Percentiles rank a stretch among this genome's conserved stretches.
These are phyloP conservation scores for Rhynchophorus ferrugineus DNA, from an alignment of 1,140 invertebrate genomes.

Conservation along the genomic window DNA sequence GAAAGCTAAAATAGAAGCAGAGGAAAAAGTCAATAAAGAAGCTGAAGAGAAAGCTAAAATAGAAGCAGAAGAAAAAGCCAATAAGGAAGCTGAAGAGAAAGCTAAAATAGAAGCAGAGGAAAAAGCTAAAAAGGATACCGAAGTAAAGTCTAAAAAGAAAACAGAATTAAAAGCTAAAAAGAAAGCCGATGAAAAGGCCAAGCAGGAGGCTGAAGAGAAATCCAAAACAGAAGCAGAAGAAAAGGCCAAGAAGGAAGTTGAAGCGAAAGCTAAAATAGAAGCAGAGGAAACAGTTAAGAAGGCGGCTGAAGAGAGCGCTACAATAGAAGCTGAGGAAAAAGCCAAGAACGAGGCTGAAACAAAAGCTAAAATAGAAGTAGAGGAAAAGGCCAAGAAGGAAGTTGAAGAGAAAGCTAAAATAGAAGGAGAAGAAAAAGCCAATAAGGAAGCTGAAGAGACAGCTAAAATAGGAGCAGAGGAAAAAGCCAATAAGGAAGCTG, in stretches of 20 bases:
- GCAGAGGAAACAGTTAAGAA: slow-evolving; percentile 3
- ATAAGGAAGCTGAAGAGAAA: background rate
- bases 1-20: slow-evolving; percentile 22
- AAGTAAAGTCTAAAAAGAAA: slow-evolving; percentile 1
- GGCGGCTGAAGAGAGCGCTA: slow-evolving; percentile 1
- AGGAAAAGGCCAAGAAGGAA: slow-evolving; percentile 8
- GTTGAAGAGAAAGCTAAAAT: slow-evolving; percentile 11
- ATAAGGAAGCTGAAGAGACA: slow-evolving; percentile 6
- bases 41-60: background rate
- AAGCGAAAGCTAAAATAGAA: slow-evolving; percentile 8
- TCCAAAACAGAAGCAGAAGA: background rate
- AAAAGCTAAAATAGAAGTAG: background rate
- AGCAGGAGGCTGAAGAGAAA: background rate
- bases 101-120: too few relatives aligned
- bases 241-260: background rate
- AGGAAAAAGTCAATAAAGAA: slow-evolving; percentile 16
- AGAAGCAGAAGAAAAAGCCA: background rate
- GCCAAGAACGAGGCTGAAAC: background rate
- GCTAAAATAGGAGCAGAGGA: background rate
- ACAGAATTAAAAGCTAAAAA: background rate
- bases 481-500: background rate
- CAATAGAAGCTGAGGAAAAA: slow-evolving; percentile 10
- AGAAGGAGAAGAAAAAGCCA: slow-evolving; percentile 2
- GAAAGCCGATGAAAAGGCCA: background rate
- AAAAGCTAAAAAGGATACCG: slow-evolving; percentile 2